Evolutionary conservation across 2,113 vertebrate species (phyloP).

Genomic region (Seriola dumerili): DNA sequence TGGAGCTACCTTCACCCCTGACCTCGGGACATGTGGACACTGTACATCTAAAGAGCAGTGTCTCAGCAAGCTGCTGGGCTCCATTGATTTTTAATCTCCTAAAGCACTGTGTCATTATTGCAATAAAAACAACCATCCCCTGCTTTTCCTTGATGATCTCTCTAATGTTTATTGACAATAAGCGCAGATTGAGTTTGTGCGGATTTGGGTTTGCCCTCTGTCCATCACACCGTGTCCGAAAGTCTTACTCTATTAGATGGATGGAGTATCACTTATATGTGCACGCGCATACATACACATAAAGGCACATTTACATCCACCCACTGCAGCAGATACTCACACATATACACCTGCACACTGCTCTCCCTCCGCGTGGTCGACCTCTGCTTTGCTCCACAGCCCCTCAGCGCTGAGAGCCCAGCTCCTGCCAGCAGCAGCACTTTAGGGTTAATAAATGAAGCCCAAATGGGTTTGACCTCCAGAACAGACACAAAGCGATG

Average conservation of each 20-base stretch:
- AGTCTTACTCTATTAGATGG: conserved; percentile 65
- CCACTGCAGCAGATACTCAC: background rate
- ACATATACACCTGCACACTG: conserved; percentile 7
- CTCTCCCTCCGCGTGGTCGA: conserved; percentile 11
- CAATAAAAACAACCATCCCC: conserved; percentile 46
- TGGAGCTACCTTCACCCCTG: conserved; percentile 42
- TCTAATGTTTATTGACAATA: conserved; percentile 78
- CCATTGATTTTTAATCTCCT: conserved; percentile 76
- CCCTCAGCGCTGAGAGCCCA: conserved; percentile 32
- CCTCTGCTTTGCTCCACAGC: conserved; percentile 50
- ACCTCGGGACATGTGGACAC: conserved; percentile 18
- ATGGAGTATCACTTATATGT: conserved; percentile 18
- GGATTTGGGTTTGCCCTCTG: conserved; percentile 55
- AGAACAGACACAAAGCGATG: conserved; percentile 71
- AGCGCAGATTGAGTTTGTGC: conserved; percentile 70
- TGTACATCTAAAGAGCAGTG: conserved; percentile 29
- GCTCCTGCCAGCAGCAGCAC: conserved; percentile 72
- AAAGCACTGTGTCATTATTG: conserved; percentile 68
- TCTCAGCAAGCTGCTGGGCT: conserved; percentile 37
- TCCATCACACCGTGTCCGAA: conserved; percentile 26
- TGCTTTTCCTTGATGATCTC: conserved; percentile 67
- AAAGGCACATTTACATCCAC: background rate
- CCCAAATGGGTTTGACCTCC: conserved; percentile 80
- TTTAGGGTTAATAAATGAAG: conserved; percentile 83
- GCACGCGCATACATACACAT: background rate